Base-by-base conservation (phyloP, 2,797 vertebrate species). In the Hyperoplus lanceolatus region DNA sequence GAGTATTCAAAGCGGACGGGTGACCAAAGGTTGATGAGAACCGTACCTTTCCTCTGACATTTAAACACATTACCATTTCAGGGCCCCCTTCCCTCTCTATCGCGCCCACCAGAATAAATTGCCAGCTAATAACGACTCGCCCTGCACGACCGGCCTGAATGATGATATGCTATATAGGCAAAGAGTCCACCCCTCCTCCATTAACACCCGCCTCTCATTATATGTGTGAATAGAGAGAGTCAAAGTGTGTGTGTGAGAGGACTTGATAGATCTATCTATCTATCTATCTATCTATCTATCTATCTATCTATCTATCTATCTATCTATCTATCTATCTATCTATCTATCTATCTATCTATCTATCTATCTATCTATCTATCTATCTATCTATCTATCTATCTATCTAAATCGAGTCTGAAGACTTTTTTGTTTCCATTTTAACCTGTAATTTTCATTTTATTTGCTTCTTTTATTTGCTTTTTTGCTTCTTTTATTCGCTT, bases 41-140 rank as follows among this genome's bases (percentile, higher is more conserved):
- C 90, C 90, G 90, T 92, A 91, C 94, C 95, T 95, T 93, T 90
- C 93, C 90, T 87, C 94, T 96, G 95, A 96, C 95, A 96, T 96
- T 96, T 96, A 95, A 96, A 94, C 95, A 95, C 95, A 96, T 96
- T 95, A 93, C 95, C 95, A 96, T 96, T 93, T 95, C 89, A 91
- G 90, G 90, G 70, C 74, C 76, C 83, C 84, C 21, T 21, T 85
- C 89, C 87, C 90, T 91, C 88, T 90, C 92, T 92, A 94, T 93
- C 63, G 87, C 83, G 15, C 75, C 86, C 75, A 66, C 82, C 84
- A 83, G 94, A 95, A 96, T 96, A 95, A 93, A 95, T 95, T 92
- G 90, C 72, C 84, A 29, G 85, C 91, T 95, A 96, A 96, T 95
- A 92, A 94, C 66, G 79, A 89, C 90, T 86, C 85, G 68, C 83